Percentiles rank a stretch among this genome's conserved stretches.
phyloP scores from a whole-genome alignment of 2,113 vertebrate genomes.

The Montifringilla adamsi region DNA sequence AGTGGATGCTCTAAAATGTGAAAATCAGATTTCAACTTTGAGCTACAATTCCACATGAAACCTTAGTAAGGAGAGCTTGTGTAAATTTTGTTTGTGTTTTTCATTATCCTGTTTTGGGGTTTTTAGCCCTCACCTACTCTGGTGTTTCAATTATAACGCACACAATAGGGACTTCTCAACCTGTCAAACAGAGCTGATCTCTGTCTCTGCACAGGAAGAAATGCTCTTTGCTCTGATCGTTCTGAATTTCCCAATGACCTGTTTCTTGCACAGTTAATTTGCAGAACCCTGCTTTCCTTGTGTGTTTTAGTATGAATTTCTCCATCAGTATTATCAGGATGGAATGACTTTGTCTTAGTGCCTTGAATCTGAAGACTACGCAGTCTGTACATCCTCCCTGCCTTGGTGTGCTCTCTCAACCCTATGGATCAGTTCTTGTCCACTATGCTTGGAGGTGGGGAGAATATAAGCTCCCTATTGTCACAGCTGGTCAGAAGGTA shows the following conservation, averaged over 20 bases:
- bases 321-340: background rate
- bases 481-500: background rate
- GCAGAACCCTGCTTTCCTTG: background rate
- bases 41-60: background rate
- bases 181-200: background rate
- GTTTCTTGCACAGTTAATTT: background rate
- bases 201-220: background rate
- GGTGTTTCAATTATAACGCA: background rate
- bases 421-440: background rate
- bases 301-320: background rate
- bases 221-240: background rate
- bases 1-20: background rate
- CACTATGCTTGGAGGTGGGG: background rate
- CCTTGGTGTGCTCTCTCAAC: background rate
- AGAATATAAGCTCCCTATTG: background rate
- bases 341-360: background rate
- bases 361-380: background rate
- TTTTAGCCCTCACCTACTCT: background rate
- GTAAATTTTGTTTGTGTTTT: background rate
- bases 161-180: background rate
- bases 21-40: background rate
- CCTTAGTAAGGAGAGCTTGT: too few relatives aligned
- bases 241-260: background rate
- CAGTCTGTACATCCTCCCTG: background rate
- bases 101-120: background rate